Base-by-base conservation (phyloP, 1,140 invertebrate genomes). In the Papilio xuthus region DNA sequence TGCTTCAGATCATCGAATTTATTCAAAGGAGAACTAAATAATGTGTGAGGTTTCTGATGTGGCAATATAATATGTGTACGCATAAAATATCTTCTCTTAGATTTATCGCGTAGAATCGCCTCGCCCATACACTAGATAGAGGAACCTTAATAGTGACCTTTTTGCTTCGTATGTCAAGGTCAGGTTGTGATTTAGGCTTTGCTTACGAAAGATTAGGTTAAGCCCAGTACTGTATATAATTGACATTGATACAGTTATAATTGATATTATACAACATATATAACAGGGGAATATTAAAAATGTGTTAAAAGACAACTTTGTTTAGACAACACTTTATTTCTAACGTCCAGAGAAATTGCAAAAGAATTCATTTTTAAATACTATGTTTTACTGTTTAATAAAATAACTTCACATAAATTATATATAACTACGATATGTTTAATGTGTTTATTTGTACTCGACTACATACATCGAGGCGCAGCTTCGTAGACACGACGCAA, bases 131-230 rank as follows among this genome's bases (percentile, higher is more conserved):
- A 60, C 0, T 60, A 60, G 56, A 60, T 60, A 60, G 56, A 60
- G 9, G 23, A 26, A 60, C 56, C 15, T 60, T 26, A 4, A 60
- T 60, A 28, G 10, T 60, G 26, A 60, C 23, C 56, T 60, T 60
- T 60, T 53, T 60, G 26, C 23, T 60, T 60, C 10, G 56, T 60
- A 60, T 60, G 56, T 60, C 56, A 26, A 60, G 56, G 56, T 60
- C 56, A 26, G 56, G 23, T 26, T 26, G 56, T 13, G 56, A 60
- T 60, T 60, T 60, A 2, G 56, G 56, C 56, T 60, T 15, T 60
- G 56, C 23, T 60, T 23, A 60, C 56, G 12, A 26, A 60, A 20
- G 56, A n/a, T 53, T 53, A 53, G 50, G 50, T 53, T 8, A 53
- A 53, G n/a, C 50, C 50, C 18, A 8, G 18, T n/a, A n/a, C 50